These are phyloP conservation scores for Erythrocercus mccallii DNA, from an alignment of 2,113 vertebrate genomes.

Conservation along the genomic window DNA sequence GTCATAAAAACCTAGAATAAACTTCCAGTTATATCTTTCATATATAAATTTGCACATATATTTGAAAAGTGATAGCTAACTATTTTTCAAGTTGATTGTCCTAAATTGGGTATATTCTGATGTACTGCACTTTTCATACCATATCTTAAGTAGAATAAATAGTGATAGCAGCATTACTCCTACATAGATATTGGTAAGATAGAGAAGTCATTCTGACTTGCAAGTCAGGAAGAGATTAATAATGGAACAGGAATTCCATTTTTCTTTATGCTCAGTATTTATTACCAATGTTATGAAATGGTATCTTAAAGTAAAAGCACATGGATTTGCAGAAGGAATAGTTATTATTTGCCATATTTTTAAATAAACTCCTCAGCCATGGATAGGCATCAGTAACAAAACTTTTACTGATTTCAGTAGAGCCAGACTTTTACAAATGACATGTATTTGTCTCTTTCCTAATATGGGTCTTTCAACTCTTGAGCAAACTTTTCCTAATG, in stretches of 20 bases:
- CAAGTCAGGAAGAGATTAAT: not conserved
- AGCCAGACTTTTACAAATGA: not conserved
- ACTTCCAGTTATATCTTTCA: not conserved
- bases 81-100: not conserved
- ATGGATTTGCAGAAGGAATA: not conserved
- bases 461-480: constrained; percentile 48
- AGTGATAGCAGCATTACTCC: not conserved
- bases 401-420: not conserved
- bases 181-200: not conserved
- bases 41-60: not conserved
- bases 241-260: not conserved
- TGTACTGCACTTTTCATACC: not conserved
- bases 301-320: not conserved
- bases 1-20: not conserved
- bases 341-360: not conserved
- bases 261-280: not conserved
- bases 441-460: constrained; percentile 38
- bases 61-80: not conserved
- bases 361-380: not conserved
- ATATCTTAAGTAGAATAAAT: not conserved
- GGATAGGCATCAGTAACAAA: not conserved
- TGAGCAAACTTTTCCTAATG: constrained; percentile 63
- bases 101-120: not conserved
- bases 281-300: not conserved
- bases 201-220: not conserved